Evolutionary conservation across 2,888 invertebrate genomes (phyloP), one percentile per base, ranked within the genome.

Genomic region (Diplolepis rosae): DNA sequence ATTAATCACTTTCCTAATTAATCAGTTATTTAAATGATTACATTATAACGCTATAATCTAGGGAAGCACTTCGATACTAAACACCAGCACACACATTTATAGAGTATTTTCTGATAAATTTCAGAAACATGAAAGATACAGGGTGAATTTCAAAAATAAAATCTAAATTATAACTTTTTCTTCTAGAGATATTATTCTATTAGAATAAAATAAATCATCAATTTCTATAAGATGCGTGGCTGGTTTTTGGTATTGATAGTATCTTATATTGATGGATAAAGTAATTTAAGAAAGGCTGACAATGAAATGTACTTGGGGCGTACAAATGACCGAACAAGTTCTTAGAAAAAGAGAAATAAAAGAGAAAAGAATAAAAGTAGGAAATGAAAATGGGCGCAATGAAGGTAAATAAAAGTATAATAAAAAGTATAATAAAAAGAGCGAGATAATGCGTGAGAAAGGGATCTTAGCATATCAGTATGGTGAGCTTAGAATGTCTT

Each of bases 381-480:
- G 67, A 45, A 66, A 30, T 3, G 54, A 72, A 68, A 73, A 18
- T 65, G 70, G 66, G 42, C 68, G 70, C 50, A 67, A 72, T 70
- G 69, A 73, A 54, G 28, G 56, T n/a, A 27, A n/a, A 61, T 39
- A 5, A n/a, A 56, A 32, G 11, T 48, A 11, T 18, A 68, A 73
- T 75, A 73, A 69, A 70, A n/a, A 65, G 42, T 69, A 72, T 72
- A 73, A 73, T 82, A 79, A 79, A 79, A 79, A 72, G 79, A 77
- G 82, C 73, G 76, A 50, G 80, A 80, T 77, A 80, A 78, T 67
- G 76, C 77, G 80, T 76, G 77, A 76, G 70, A 70, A 75, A 83
- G 79, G 80, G 82, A 81, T 84, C 80, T 85, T 87, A 88, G 87
- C 88, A 88, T 88, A 88, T 88, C 88, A 88, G 85, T 86, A 85